A percentile compares a stretch with the other conserved stretches of the same genome.
Evolutionary conservation across 2,797 vertebrate species (phyloP).

Genomic region (Miichthys miiuy): DNA sequence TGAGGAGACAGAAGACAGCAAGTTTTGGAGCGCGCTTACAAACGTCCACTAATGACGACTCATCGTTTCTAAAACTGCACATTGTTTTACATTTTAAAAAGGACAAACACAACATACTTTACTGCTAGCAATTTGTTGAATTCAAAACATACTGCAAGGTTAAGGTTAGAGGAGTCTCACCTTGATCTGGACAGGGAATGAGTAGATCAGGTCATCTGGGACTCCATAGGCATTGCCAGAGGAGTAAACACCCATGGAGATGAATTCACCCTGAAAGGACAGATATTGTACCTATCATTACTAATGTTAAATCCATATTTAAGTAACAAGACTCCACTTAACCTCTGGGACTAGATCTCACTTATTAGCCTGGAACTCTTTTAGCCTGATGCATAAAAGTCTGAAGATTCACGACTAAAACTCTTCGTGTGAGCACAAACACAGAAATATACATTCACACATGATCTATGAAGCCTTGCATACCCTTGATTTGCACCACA

Average conservation of each 20-base stretch:
- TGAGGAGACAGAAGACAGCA: constrained; percentile 59
- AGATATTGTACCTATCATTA: not conserved
- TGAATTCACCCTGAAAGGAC: constrained; percentile 89
- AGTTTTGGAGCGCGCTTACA: not conserved
- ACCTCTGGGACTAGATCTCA: not conserved
- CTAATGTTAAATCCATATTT: not conserved
- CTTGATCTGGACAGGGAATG: constrained; percentile 96
- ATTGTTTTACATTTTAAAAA: not conserved
- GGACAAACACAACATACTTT: not conserved
- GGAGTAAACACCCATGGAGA: constrained; percentile 96
- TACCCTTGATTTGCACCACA: not conserved
- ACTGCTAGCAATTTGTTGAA: not conserved
- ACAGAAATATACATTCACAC: not conserved
- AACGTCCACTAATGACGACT: not conserved
- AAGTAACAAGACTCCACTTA: not conserved
- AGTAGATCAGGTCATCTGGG: constrained; percentile 93
- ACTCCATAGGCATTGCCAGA: constrained; percentile 92
- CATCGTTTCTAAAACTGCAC: not conserved
- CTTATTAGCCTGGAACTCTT: not conserved
- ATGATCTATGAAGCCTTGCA: not conserved
- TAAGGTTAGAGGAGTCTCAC: constrained; percentile 69
- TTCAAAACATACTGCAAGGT: not conserved
- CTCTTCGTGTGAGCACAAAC: not conserved
- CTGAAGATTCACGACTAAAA: not conserved
- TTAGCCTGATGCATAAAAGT: not conserved